These are phyloP conservation scores for Brienomyrus brachyistius DNA, from an alignment of 2,113 vertebrate species.

Conservation along the genomic window DNA sequence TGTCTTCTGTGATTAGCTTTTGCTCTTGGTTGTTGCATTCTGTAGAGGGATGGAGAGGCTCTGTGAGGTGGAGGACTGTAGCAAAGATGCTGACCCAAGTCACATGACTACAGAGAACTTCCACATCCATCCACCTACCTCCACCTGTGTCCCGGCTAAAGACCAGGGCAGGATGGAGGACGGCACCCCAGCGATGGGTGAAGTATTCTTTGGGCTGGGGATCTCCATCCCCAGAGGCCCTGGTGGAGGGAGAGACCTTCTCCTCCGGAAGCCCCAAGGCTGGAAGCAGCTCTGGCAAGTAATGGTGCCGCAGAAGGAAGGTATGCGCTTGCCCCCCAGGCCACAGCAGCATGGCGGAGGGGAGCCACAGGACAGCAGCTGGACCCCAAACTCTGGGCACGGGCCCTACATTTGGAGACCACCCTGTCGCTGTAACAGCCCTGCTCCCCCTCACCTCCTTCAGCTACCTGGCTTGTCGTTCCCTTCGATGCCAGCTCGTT, in stretches of 20 bases:
- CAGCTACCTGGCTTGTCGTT: background rate
- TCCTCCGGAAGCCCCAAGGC: background rate
- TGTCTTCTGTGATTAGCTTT: background rate
- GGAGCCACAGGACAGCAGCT: background rate
- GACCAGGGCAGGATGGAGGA: background rate
- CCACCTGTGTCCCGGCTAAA: background rate
- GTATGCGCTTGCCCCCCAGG: background rate
- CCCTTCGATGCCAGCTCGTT: background rate
- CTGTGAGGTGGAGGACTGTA: background rate
- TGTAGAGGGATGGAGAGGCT: background rate
- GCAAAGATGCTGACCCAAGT: background rate
- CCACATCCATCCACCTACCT: too few relatives aligned
- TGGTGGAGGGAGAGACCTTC: background rate
- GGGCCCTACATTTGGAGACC: background rate
- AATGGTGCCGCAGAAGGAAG: background rate
- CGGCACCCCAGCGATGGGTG: background rate
- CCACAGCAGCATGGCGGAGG: background rate
- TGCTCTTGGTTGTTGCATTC: background rate
- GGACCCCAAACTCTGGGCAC: background rate
- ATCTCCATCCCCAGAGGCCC: conserved; percentile 4
- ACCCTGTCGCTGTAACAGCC: background rate
- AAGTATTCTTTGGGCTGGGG: background rate
- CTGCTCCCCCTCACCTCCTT: background rate
- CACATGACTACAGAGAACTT: background rate
- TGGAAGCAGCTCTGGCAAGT: background rate